These are phyloP conservation scores for Cercocebus atys DNA, from an alignment of 2,113 vertebrate species.

Conservation along the genomic window DNA sequence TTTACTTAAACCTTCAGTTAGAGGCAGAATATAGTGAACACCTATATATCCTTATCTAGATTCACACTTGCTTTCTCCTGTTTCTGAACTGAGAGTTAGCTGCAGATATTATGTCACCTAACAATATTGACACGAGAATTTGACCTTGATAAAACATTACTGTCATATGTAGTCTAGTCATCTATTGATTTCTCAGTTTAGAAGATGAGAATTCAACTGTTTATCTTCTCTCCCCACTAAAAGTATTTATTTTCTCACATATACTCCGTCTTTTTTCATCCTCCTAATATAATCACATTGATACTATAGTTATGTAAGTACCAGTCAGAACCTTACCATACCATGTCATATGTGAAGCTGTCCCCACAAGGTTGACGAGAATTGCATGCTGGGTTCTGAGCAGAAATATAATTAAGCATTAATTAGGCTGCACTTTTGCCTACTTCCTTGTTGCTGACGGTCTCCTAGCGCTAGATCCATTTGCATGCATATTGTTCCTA, in stretches of 20 bases:
- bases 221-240: neutral
- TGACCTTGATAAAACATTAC: neutral
- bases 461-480: no score
- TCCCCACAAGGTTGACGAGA: no score
- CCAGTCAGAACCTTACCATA: neutral
- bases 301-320: neutral
- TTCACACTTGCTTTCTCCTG: no score
- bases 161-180: neutral
- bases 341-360: no score
- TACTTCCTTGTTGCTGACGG: no score
- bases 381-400: no score
- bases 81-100: neutral
- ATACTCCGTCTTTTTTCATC: neutral
- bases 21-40: neutral
- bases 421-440: no score
- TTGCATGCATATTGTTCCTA: no score
- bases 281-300: neutral
- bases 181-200: neutral
- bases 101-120: neutral
- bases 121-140: neutral
- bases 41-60: fast-evolving
- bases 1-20: neutral
- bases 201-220: neutral
- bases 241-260: neutral
- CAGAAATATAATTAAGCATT: no score